A percentile compares a stretch with the other conserved stretches of the same genome.
These are phyloP conservation scores for Hemicrepidius hirtus DNA, from an alignment of 2,888 invertebrate genomes.

Conservation along the genomic window DNA sequence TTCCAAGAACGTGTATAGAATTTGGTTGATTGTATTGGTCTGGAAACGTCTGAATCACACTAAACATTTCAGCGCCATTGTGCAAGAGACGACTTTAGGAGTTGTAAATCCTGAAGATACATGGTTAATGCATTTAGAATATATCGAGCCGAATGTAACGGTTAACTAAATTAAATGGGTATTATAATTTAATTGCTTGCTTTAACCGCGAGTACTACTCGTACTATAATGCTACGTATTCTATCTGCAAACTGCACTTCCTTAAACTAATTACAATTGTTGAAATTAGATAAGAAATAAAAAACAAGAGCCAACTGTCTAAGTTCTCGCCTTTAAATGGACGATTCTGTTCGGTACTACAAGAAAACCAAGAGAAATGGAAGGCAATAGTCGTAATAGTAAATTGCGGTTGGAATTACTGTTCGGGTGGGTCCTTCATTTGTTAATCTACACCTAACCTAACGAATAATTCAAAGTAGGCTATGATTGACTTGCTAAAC, in stretches of 20 bases:
- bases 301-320: neutral
- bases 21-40: no score
- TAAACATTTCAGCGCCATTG: slow-evolving; percentile 23
- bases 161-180: slow-evolving; percentile 44
- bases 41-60: no score
- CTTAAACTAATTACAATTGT: slow-evolving; percentile 32
- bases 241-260: no score
- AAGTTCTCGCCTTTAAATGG: neutral
- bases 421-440: neutral
- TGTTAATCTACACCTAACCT: no score
- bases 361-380: slow-evolving; percentile 5
- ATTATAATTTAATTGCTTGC: slow-evolving; percentile 47
- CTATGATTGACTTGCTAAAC: no score
- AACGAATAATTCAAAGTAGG: no score
- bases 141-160: slow-evolving; percentile 28
- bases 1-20: no score
- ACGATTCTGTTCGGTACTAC: neutral
- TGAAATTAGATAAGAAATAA: slow-evolving; percentile 24
- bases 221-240: no score
- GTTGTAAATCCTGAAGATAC: slow-evolving; percentile 35
- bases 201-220: slow-evolving; percentile 3
- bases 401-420: slow-evolving; percentile 7
- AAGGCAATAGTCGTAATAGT: slow-evolving; percentile 13
- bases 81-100: slow-evolving; percentile 18
- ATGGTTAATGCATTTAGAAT: slow-evolving; percentile 44